Conservation (phyloP, 1,140 invertebrate genomes). For the Hirudo medicinalis region DNA sequence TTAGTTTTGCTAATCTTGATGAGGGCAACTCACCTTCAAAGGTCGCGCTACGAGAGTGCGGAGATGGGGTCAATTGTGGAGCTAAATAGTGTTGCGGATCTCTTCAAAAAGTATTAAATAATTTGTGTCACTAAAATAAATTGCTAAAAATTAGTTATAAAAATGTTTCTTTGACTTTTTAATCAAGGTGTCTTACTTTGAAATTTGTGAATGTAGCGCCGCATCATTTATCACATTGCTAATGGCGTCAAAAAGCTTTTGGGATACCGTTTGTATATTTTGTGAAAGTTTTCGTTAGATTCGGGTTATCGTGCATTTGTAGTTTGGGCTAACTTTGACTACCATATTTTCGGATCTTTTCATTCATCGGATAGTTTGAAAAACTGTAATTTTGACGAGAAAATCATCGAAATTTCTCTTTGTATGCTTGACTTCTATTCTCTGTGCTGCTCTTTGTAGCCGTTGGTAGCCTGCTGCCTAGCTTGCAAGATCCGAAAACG, state of each 20-base stretch:
- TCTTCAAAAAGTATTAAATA: too few relatives aligned
- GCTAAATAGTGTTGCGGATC: too few relatives aligned
- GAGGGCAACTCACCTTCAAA: too few relatives aligned
- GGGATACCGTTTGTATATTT: background rate
- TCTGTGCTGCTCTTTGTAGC: constrained; percentile 12
- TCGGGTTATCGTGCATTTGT: background rate
- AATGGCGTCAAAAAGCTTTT: background rate
- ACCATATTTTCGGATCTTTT: background rate
- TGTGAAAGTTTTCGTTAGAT: background rate
- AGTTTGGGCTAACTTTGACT: background rate
- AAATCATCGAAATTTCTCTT: constrained; percentile 3
- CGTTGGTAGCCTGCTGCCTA: constrained; percentile 2
- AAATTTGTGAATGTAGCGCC: too few relatives aligned
- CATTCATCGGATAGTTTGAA: background rate
- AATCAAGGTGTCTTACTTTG: too few relatives aligned
- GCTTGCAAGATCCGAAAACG: background rate
- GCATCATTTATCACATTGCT: background rate
- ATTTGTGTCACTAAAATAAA: too few relatives aligned
- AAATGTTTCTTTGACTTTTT: too few relatives aligned
- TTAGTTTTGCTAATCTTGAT: too few relatives aligned
- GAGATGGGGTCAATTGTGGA: too few relatives aligned
- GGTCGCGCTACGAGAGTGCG: too few relatives aligned
- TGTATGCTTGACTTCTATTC: constrained; percentile 7
- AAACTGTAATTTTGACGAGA: background rate
- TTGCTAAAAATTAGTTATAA: too few relatives aligned